Base-by-base conservation (phyloP, 2,113 vertebrate genomes). In the Danionella cerebrum region DNA sequence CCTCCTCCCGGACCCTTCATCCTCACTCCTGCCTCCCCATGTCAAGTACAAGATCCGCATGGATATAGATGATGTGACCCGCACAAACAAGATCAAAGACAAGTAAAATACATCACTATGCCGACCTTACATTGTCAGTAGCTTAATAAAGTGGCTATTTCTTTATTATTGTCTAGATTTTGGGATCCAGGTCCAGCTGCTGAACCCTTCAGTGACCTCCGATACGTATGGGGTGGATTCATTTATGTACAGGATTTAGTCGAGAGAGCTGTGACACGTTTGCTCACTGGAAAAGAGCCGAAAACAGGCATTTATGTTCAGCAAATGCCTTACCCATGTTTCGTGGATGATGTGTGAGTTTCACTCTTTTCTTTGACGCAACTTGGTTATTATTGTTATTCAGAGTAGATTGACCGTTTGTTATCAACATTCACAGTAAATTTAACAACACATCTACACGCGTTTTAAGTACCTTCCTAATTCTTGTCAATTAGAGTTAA, bases 241-340 rank as follows among this genome's bases (percentile, higher is more conserved):
- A 76, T 93, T 51, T 94, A 95, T n/a, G 72, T 96, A 11, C 94
- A 96, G 79, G 94, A 96, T 76, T 80, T 96, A 76, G 88, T 95
- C 77, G 94, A 97, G 70, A 84, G 76, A 39, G 92, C 92, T 0
- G 78, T 93, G 6, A 80, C 85, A 36, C 80, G 31, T 3, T 69
- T 92, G 12, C 88, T 93, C 45, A 87, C 84, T 0, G 84, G 88
- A 31, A 44, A 76, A 3, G 24, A 65, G 13, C 78, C 82, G 1
- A 80, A 42, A 1, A 85, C 62, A 0, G 89, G 91, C 45, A 74
- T 95, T 74, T 93, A 95, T 7, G 2, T 95, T 57, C 94, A 97
- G 76, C 95, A 96, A 79, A 95, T 95, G 90, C 94, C 95, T 1
- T 93, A 96, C 65, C 93, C 91, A 0, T 97, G 95, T 84, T 94